phyloP scores from a whole-genome alignment of 2,888 invertebrate species.

The Drosophila tripunctata region DNA sequence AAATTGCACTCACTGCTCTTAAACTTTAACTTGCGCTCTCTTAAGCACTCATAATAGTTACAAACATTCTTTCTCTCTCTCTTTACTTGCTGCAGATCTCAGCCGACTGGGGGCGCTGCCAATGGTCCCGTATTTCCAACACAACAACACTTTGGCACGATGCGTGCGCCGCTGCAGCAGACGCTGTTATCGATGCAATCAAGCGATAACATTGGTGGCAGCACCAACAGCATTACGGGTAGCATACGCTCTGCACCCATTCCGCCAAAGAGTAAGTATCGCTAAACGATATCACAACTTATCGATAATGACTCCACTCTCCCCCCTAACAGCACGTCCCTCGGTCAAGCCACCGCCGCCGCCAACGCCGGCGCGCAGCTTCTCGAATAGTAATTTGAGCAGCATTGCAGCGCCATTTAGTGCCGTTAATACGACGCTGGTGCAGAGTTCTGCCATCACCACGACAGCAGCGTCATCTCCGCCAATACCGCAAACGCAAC shows the following conservation, averaged over 20 bases:
- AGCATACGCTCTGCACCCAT: slow-evolving; percentile 82
- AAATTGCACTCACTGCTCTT: slow-evolving; percentile 1
- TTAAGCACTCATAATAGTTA: no score
- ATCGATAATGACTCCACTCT: background rate
- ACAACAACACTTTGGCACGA: slow-evolving; percentile 83
- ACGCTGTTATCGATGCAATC: slow-evolving; percentile 57
- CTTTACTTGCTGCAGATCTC: slow-evolving; percentile 75
- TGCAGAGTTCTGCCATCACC: slow-evolving; percentile 61
- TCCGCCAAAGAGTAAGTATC: slow-evolving; percentile 82
- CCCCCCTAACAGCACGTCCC: slow-evolving; percentile 81
- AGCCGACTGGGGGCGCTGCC: slow-evolving; percentile 81
- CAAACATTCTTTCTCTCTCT: background rate
- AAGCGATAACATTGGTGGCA: slow-evolving; percentile 76
- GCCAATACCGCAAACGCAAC: slow-evolving; percentile 65
- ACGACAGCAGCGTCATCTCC: slow-evolving; percentile 65
- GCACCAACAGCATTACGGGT: slow-evolving; percentile 57
- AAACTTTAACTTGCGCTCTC: background rate
- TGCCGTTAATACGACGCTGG: slow-evolving; percentile 75
- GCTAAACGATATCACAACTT: background rate
- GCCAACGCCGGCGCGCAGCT: slow-evolving; percentile 84
- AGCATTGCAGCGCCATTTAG: slow-evolving; percentile 71
- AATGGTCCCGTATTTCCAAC: slow-evolving; percentile 81
- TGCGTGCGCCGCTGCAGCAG: slow-evolving; percentile 81
- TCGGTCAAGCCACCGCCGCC: slow-evolving; percentile 84
- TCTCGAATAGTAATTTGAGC: slow-evolving; percentile 83